A percentile compares a stretch with the other conserved stretches of the same genome.
phyloP scores from a whole-genome alignment of 2,797 vertebrate species.

The Anniella stebbinsi region DNA sequence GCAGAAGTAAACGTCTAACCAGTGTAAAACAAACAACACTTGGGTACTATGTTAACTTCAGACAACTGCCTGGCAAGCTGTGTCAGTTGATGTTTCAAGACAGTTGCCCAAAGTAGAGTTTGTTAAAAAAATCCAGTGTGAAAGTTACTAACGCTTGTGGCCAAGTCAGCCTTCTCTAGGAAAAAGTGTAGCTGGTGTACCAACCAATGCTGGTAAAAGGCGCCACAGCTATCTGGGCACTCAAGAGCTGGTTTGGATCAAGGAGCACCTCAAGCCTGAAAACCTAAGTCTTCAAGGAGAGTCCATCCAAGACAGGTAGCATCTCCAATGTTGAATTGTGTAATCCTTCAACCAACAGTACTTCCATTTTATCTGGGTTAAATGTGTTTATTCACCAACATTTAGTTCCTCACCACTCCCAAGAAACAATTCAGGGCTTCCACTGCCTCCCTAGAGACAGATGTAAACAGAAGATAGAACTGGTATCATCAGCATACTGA shows the following conservation, averaged over 20 bases:
- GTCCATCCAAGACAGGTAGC: too few species aligned
- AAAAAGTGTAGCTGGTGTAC: too few species aligned
- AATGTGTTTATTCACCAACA: not conserved
- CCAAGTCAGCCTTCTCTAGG: too few species aligned
- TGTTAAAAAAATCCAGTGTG: not conserved
- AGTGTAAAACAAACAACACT: not conserved
- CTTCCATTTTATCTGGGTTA: not conserved
- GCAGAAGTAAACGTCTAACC: not conserved
- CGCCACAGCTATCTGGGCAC: too few species aligned
- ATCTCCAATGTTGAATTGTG: too few species aligned
- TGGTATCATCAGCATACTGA: not conserved
- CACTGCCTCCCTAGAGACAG: not conserved
- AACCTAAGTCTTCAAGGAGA: too few species aligned
- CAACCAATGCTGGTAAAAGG: too few species aligned
- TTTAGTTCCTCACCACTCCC: not conserved
- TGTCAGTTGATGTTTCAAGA: not conserved
- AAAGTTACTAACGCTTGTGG: not conserved
- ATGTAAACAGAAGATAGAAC: not conserved
- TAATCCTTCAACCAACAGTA: not conserved
- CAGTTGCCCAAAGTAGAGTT: not conserved
- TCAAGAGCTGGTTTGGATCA: too few species aligned
- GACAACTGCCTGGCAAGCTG: not conserved
- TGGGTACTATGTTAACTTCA: not conserved
- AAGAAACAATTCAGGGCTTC: not conserved
- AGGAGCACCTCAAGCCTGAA: too few species aligned